Base-by-base conservation (phyloP, 2,797 vertebrate genomes). In the Miichthys miiuy region DNA sequence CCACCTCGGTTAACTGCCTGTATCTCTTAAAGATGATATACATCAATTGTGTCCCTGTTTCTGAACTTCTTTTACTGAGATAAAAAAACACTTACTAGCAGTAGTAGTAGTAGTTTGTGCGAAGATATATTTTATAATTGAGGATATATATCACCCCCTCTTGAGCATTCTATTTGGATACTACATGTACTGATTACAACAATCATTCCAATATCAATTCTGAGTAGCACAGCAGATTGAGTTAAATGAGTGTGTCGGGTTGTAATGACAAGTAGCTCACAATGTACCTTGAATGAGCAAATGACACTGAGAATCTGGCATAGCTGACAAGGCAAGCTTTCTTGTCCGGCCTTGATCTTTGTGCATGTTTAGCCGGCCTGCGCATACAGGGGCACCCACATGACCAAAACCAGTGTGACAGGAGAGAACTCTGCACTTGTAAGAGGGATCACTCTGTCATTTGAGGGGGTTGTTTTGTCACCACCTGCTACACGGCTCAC, bases 321-420 rank as follows among this genome's bases (percentile, higher is more conserved):
- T 87, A 82, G 68, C 71, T 81, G 67, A 74, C 68, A 51, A 50
- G 75, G 52, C 60, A 67, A 75, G 55, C 60, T 48, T 57, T 55
- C 70, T 71, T 38, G 17, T 75, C 30, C 41, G 71, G 68, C 83
- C 80, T 69, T 90, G 85, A 87, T 82, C 83, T 77, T 55, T 71
- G 66, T 48, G 44, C 75, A 54, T 65, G 55, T 83, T 78, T 80
- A 68, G 76, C 73, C 2, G 3, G 27, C 21, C 51, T 4, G 3
- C 13, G 27, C 47, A 68, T 25, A 46, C 42, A 67, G 54, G 75
- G 72, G 50, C 42, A 65, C 30, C 44, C 2, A 50, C 72, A 60
- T 77, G 67, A 80, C 83, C 58, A 71, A 60, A 69, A 62, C 58
- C 76, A 70, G 58, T 47, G 50, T 74, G 41, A 78, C 77, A 82